Conservation (phyloP, 1,140 invertebrate genomes). For the Acromyrmex charruanus region DNA sequence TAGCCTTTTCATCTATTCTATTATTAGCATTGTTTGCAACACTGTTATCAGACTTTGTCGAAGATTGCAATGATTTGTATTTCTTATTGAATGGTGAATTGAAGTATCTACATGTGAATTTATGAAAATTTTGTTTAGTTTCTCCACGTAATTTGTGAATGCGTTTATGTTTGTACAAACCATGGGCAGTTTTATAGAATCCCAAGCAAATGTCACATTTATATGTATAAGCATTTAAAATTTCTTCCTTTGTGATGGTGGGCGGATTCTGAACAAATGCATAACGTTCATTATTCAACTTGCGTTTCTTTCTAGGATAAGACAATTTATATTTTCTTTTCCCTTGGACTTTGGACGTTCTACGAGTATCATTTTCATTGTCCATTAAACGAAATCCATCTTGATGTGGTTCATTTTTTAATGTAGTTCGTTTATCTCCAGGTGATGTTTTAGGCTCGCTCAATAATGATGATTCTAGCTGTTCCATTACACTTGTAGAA, state of each 20-base stretch:
- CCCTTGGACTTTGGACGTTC: background rate
- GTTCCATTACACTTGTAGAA: slow-evolving; percentile 65
- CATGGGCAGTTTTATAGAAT: slow-evolving; percentile 53
- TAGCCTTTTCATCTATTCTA: background rate
- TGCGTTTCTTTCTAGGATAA: slow-evolving; percentile 9
- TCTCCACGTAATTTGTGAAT: slow-evolving; percentile 73
- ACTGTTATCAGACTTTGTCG: background rate
- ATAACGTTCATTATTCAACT: slow-evolving; percentile 10
- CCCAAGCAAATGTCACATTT: slow-evolving; percentile 75
- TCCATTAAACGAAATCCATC: slow-evolving; percentile 2
- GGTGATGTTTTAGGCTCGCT: background rate
- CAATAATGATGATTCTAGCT: slow-evolving; percentile 57
- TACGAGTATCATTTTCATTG: background rate
- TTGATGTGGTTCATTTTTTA: background rate
- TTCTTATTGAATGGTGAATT: slow-evolving; percentile 67
- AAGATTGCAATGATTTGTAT: background rate
- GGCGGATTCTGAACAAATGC: background rate
- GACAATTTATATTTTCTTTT: slow-evolving; percentile 14
- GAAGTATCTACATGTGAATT: slow-evolving; percentile 59
- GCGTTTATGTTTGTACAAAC: slow-evolving; percentile 63
- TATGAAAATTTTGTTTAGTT: slow-evolving; percentile 76
- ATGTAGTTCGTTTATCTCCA: background rate
- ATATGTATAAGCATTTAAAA: background rate
- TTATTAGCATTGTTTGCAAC: background rate
- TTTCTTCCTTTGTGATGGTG: background rate